Percentiles rank a stretch among this genome's conserved stretches.
Evolutionary conservation across 2,797 vertebrate species (phyloP).

Genomic region (Arnoldichthys spilopterus): DNA sequence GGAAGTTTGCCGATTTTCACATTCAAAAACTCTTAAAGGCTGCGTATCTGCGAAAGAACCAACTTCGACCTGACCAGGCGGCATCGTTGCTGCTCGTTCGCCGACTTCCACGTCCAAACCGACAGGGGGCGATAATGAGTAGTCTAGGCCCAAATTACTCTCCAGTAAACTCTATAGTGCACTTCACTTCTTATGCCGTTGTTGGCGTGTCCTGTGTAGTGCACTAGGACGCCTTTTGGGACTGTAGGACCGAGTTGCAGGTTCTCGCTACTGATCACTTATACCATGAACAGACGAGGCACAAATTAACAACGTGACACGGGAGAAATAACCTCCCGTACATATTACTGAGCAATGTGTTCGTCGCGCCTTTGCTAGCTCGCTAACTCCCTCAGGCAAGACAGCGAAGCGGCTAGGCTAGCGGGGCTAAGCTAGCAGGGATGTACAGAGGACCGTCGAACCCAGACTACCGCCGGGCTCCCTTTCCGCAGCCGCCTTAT

Average conservation of each 20-base stretch:
- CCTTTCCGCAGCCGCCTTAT: neutral
- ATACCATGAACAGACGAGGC: no score
- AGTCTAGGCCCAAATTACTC: neutral
- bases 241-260: no score
- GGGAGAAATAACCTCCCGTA: neutral
- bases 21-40: no score
- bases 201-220: neutral
- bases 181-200: no score
- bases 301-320: no score
- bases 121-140: neutral
- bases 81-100: neutral
- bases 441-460: constrained; percentile 48
- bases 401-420: neutral
- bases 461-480: constrained; percentile 35
- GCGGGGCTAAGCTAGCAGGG: neutral
- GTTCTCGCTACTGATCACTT: no score
- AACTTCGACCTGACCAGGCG: neutral
- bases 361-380: neutral
- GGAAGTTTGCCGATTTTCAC: no score
- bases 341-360: neutral
- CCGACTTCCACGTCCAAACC: no score
- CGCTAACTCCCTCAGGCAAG: neutral
- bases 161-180: neutral
- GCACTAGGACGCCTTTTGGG: neutral
- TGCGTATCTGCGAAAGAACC: neutral